Conservation (phyloP, 2,888 invertebrate species). For the Tanypteryx hageni region DNA sequence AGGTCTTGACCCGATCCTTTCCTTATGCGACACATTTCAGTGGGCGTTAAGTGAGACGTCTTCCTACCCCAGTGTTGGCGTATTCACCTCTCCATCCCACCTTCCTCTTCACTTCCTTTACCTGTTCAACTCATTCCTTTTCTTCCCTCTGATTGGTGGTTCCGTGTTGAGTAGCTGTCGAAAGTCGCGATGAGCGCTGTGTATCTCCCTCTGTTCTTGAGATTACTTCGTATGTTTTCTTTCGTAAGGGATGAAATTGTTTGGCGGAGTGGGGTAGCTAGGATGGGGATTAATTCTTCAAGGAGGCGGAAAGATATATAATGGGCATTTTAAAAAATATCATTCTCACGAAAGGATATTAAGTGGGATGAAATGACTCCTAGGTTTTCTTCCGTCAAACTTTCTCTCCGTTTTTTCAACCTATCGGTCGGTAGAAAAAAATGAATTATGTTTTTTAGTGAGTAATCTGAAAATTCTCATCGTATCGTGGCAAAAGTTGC, state of each 20-base stretch:
- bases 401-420: not conserved
- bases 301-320: not conserved
- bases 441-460: not conserved
- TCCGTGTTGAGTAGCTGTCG: not conserved
- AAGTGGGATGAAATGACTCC: not conserved
- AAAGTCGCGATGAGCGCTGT: not conserved
- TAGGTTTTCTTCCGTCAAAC: not conserved
- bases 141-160: not conserved
- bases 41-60: constrained; percentile 52
- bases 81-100: not conserved
- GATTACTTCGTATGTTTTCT: not conserved
- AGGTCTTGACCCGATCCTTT: not conserved
- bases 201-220: not conserved
- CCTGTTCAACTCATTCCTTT: not conserved
- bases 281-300: not conserved
- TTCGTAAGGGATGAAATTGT: not conserved
- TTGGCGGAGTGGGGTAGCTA: not conserved
- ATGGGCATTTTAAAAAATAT: not conserved
- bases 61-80: constrained; percentile 37
- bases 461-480: too few species aligned
- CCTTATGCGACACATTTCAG: not conserved
- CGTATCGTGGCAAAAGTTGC: too few species aligned
- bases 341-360: not conserved
- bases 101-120: too few species aligned
- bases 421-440: not conserved